Base-by-base conservation (phyloP, 2,113 vertebrate species). In the Saguinus imperator region DNA sequence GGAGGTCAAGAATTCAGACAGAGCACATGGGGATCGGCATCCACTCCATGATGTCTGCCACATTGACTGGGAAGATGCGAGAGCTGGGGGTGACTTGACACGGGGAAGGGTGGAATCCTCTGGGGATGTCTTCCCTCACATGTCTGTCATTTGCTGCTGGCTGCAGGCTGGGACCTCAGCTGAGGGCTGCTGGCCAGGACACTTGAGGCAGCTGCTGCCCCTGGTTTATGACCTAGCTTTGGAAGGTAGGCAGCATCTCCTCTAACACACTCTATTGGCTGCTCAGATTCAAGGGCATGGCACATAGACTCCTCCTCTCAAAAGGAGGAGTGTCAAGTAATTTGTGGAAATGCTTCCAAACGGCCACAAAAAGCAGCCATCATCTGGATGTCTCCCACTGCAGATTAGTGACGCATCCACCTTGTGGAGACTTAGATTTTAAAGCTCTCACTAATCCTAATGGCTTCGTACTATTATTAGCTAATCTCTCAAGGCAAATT, bases 381-480 rank as follows among this genome's bases (percentile, higher is more conserved):
- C 27, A 72, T 32, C 13, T 85, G 79, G 25, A 43, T 0, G 1
- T 55, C 35, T 83, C 70, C 35, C 58, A 48, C 27, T 50, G 58
- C 13, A 61, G 37, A 17, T 79, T 92, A 85, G 76, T 64, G 85
- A 85, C 52, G 12, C 37, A 64, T 73, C 64, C 80, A 17, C 84
- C 48, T 73, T 93, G 58, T 76, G 11, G 50, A 58, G 58, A 58
- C 40, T 61, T 48, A 50, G 37, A 91, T 89, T 91, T 79, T 55
- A 94, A 87, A 77, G 27, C 76, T 96, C 61, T 79, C 77, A 37
- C 29, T 96, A 40, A 86, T 61, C 68, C 43, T 35, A 20, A n/a
- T 55, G 55, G 87, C 25, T 85, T 92, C 52, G 1, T 87, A 29
- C 57, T 90, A 81, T 83, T 93, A 57, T 79, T 81, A 86, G 68